These are phyloP conservation scores for Dendrocopos noguchii DNA, from an alignment of 2,113 vertebrate genomes.

Conservation along the genomic window DNA sequence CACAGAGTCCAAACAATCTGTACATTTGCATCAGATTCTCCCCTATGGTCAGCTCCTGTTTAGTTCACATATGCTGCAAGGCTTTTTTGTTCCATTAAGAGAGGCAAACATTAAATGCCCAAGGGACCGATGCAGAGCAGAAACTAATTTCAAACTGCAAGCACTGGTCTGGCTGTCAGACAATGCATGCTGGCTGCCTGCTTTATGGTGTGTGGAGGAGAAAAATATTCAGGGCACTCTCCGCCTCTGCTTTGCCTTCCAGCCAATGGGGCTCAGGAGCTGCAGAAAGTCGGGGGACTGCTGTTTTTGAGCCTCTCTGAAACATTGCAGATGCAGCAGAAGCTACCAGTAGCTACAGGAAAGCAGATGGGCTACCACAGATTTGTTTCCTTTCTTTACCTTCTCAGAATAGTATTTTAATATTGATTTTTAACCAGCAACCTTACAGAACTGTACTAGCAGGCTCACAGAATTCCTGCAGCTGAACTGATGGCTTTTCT, in stretches of 20 bases:
- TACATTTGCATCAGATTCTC: background rate
- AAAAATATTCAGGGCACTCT: constrained; percentile 39
- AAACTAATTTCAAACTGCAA: constrained; percentile 16
- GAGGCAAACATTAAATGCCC: background rate
- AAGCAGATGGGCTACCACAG: background rate
- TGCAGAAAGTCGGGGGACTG: background rate
- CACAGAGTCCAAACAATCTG: background rate
- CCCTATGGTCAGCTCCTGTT: background rate
- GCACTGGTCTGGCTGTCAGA: background rate
- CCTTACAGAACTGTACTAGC: background rate
- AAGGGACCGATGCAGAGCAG: background rate
- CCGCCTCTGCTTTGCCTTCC: constrained; percentile 65
- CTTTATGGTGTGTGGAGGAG: constrained; percentile 34
- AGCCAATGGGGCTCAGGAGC: constrained; percentile 72
- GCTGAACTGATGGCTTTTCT: background rate
- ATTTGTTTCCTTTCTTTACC: background rate
- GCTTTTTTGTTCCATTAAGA: constrained; percentile 7
- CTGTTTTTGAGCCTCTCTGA: background rate
- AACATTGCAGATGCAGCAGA: background rate
- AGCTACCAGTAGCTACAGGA: background rate
- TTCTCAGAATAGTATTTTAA: constrained; percentile 9
- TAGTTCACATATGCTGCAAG: background rate
- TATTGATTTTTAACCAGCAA: background rate
- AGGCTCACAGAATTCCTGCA: background rate
- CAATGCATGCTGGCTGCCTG: constrained; percentile 28